A percentile compares a stretch with the other conserved stretches of the same genome.
Conservation (phyloP, 1,140 invertebrate genomes). For the Euglossa dilemma region DNA sequence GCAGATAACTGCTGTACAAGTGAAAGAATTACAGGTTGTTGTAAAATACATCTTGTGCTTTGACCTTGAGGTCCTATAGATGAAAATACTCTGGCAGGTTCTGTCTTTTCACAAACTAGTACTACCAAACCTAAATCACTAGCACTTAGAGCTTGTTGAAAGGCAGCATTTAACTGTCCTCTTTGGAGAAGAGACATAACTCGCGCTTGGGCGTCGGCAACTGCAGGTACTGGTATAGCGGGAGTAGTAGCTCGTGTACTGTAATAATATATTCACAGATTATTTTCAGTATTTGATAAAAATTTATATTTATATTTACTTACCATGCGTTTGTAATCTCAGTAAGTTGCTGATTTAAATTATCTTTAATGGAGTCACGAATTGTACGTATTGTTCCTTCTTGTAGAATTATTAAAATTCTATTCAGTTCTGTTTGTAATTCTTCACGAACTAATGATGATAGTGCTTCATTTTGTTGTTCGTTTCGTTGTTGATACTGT, state of each 20-base stretch:
- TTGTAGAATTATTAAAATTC: slow-evolving; percentile 71
- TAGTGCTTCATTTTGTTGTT: slow-evolving; percentile 75
- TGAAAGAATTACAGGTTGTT: slow-evolving; percentile 94
- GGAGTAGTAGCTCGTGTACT: slow-evolving; percentile 85
- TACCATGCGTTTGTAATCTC: slow-evolving; percentile 78
- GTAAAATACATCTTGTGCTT: slow-evolving; percentile 77
- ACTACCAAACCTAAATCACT: slow-evolving; percentile 93
- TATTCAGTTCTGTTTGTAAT: slow-evolving; percentile 75
- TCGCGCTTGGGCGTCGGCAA: slow-evolving; percentile 84
- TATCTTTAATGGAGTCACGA: slow-evolving; percentile 77
- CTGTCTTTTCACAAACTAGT: slow-evolving; percentile 91
- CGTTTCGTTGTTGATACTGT: slow-evolving; percentile 74
- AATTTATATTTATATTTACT: background rate
- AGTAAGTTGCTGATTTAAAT: slow-evolving; percentile 78
- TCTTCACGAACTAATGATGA: slow-evolving; percentile 74
- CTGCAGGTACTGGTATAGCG: slow-evolving; percentile 73
- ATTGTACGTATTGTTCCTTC: slow-evolving; percentile 74
- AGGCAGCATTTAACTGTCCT: slow-evolving; percentile 92
- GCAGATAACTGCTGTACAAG: slow-evolving; percentile 96
- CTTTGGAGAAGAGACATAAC: slow-evolving; percentile 88
- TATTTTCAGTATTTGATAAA: background rate
- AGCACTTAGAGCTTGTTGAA: slow-evolving; percentile 93
- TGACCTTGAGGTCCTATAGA: slow-evolving; percentile 82
- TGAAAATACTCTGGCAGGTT: slow-evolving; percentile 89
- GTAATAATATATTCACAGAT: background rate